Conservation (phyloP, 2,113 vertebrate species). For the Urocolius indicus region DNA sequence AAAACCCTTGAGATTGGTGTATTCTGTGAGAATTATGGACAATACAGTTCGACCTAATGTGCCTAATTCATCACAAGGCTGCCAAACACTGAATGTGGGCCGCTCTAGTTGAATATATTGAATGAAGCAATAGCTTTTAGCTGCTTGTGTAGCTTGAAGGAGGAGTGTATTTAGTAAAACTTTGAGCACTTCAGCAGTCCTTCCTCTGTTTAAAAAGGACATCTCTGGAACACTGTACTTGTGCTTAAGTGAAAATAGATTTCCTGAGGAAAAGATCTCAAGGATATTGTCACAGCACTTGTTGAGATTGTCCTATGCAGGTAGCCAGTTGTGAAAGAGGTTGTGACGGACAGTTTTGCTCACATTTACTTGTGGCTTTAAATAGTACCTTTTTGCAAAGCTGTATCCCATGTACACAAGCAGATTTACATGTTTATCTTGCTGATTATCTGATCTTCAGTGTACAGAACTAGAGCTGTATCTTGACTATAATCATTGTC, state of each 20-base stretch:
- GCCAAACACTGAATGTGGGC: background rate
- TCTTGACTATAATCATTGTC: background rate
- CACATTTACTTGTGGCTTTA: background rate
- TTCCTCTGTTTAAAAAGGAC: background rate
- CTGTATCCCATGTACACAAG: background rate
- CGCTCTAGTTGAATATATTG: background rate
- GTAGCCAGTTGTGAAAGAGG: background rate
- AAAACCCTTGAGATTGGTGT: background rate
- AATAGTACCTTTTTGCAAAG: slow-evolving; percentile 3
- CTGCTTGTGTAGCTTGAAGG: background rate
- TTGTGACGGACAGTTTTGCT: slow-evolving; percentile 30
- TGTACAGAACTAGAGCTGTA: background rate
- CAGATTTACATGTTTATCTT: slow-evolving; percentile 10
- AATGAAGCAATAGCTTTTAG: background rate
- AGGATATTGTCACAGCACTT: background rate
- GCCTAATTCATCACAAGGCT: background rate
- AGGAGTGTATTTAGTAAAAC: background rate
- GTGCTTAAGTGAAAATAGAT: slow-evolving; percentile 26
- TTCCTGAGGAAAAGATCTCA: background rate
- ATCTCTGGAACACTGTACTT: slow-evolving; percentile 1
- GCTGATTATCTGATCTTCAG: background rate
- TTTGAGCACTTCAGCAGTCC: background rate
- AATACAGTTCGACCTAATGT: accelerated
- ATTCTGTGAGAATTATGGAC: background rate
- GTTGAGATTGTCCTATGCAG: background rate